Conservation (phyloP, 1,140 invertebrate species). For the silkworm (Bombyx mori) region ASM3026992v2 NC_085113.1:6466001-6466500, state of each 20-base stretch:
- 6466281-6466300: constrained; percentile 11
- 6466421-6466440: too few relatives aligned
- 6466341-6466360: too few relatives aligned
- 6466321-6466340: too few relatives aligned
- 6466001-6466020: constrained; percentile 43
- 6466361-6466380: too few relatives aligned
- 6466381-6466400: too few relatives aligned
- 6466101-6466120: constrained; percentile 36
- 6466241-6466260: constrained; percentile 61
- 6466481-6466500: too few relatives aligned
- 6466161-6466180: constrained; percentile 4
- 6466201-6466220: constrained; percentile 34
- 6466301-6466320: constrained; percentile 4
- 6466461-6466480: too few relatives aligned
- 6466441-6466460: too few relatives aligned
- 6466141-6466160: not conserved
- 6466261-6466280: constrained; percentile 45
- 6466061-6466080: constrained; percentile 22
- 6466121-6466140: constrained; percentile 24
- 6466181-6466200: not conserved
- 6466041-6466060: constrained; percentile 8
- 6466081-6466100: constrained; percentile 35
- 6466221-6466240: constrained; percentile 66
- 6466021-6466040: constrained; percentile 15
- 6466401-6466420: too few relatives aligned